Evolutionary conservation across 2,888 invertebrate genomes (phyloP).

Genomic region (Dinocampus coccinellae): DNA sequence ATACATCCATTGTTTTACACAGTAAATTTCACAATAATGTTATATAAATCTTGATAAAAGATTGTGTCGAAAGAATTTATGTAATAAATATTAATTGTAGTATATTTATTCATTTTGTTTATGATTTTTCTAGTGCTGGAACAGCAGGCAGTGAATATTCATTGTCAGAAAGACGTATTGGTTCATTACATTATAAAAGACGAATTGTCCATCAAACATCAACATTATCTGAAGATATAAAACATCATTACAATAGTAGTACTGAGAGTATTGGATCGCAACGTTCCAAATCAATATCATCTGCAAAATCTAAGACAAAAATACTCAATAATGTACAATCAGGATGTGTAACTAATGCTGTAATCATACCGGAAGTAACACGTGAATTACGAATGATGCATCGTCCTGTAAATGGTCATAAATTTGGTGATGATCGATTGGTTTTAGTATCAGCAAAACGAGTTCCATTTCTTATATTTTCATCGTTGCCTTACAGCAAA

Average conservation of each 20-base stretch:
- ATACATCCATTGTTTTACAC: not conserved
- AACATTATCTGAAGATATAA: constrained; percentile 71
- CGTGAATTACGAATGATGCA: constrained; percentile 69
- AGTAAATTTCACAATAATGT: no score
- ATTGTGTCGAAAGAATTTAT: not conserved
- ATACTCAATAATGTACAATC: constrained; percentile 74
- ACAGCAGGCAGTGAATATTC: constrained; percentile 72
- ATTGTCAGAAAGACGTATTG: constrained; percentile 70
- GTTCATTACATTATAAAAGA: constrained; percentile 67
- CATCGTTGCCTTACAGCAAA: constrained; percentile 87
- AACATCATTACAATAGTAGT: constrained; percentile 80
- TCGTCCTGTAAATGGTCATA: constrained; percentile 75
- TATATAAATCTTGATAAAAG: no score
- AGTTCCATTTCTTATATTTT: constrained; percentile 88
- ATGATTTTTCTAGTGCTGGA: constrained; percentile 67
- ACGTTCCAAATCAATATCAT: constrained; percentile 72
- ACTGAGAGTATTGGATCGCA: constrained; percentile 82
- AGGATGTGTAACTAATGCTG: constrained; percentile 62
- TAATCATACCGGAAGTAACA: constrained; percentile 65
- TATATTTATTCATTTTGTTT: not conserved
- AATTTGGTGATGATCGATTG: constrained; percentile 84
- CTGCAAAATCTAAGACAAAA: constrained; percentile 73
- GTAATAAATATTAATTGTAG: not conserved
- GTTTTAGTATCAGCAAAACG: constrained; percentile 84
- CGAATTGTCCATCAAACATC: constrained; percentile 68